Evolutionary conservation across 2,113 vertebrate species (phyloP).

Genomic region (Hoplias malabaricus): DNA sequence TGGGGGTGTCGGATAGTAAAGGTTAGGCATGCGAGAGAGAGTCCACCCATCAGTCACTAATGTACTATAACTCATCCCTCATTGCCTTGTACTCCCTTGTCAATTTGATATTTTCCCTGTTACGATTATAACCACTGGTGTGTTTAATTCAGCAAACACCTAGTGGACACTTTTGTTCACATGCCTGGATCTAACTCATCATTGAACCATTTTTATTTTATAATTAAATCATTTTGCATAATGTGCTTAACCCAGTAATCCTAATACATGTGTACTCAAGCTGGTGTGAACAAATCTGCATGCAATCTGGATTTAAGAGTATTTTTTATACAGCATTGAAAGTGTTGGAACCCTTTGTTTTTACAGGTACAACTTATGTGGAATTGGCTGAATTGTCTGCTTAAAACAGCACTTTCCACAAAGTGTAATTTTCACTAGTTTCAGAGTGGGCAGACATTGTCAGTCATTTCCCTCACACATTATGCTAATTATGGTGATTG

Average conservation of each 20-base stretch:
- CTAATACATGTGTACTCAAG: too few species aligned
- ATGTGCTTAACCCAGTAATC: too few species aligned
- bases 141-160: neutral
- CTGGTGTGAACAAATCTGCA: too few species aligned
- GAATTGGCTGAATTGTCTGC: neutral
- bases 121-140: neutral
- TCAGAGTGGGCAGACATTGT: neutral
- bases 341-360: neutral
- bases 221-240: too few species aligned
- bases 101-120: neutral
- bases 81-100: neutral
- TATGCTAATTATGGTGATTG: constrained; percentile 1
- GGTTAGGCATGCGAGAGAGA: neutral
- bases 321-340: neutral
- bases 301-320: too few species aligned
- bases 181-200: too few species aligned
- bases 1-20: neutral
- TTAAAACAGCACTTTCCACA: neutral
- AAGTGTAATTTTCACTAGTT: neutral
- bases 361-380: neutral
- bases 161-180: neutral
- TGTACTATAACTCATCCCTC: neutral
- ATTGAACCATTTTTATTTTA: too few species aligned
- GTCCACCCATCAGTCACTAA: neutral
- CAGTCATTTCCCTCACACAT: neutral